These are phyloP conservation scores for Embidobia sp. DNA, from an alignment of 2,888 invertebrate genomes.

Conservation along the genomic window DNA sequence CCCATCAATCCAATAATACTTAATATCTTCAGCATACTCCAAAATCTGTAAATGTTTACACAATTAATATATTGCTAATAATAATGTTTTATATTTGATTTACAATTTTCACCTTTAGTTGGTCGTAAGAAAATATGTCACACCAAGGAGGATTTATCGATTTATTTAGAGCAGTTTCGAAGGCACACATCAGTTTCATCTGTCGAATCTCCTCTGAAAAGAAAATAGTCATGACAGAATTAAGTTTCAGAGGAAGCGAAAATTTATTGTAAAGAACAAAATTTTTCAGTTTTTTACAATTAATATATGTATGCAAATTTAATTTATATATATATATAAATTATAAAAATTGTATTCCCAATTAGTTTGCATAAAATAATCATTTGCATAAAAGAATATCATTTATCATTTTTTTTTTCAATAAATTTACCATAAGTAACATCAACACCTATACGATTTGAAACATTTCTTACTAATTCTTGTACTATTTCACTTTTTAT, in stretches of 20 bases:
- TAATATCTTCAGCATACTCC: conserved; percentile 90
- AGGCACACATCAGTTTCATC: conserved; percentile 89
- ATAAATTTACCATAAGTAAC: conserved; percentile 75
- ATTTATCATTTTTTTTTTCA: not conserved
- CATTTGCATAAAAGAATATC: conserved; percentile 5
- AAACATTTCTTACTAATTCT: conserved; percentile 84
- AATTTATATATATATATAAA: no score
- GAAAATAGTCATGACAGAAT: conserved; percentile 11
- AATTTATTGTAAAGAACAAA: no score
- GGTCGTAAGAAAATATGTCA: conserved; percentile 85
- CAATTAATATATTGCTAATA: not conserved
- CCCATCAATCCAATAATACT: conserved; percentile 92
- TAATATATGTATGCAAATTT: no score
- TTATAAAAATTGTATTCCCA: no score
- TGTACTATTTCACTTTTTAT: conserved; percentile 83
- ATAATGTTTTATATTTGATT: not conserved
- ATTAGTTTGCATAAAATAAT: not conserved
- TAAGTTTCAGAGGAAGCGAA: no score
- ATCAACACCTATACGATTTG: conserved; percentile 84
- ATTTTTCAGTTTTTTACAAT: no score
- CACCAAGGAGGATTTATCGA: conserved; percentile 89
- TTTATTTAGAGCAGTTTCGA: conserved; percentile 91
- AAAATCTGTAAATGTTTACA: conserved; percentile 82
- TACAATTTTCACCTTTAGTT: conserved; percentile 82
- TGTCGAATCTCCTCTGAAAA: conserved; percentile 84